A percentile compares a stretch with the other conserved stretches of the same genome.
These are phyloP conservation scores for Palythoa heliodiscus DNA, from an alignment of 92 coral and sea anemone species.

Conservation along the genomic window DNA sequence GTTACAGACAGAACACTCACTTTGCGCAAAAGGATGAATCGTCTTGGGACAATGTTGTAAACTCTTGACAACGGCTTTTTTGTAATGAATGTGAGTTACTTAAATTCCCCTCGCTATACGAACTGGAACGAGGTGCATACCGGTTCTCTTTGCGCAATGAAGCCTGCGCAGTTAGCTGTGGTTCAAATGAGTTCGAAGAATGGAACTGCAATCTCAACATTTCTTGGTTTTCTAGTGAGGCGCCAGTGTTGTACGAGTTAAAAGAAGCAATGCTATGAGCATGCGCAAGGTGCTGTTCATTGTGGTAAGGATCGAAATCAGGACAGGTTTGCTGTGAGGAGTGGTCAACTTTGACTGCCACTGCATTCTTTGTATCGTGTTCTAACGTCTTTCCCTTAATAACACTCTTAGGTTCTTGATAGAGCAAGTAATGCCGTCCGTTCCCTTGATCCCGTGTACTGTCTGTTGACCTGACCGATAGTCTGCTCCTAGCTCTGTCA, in stretches of 20 bases:
- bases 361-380: not conserved
- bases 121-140: not conserved
- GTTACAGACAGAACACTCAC: not conserved
- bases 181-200: not conserved
- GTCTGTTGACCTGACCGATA: slow-evolving; percentile 1
- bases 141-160: not conserved
- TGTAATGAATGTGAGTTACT: not conserved
- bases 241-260: not conserved
- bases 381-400: not conserved
- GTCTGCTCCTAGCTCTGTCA: slow-evolving; percentile 9
- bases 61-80: not conserved
- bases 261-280: not conserved
- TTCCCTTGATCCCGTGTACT: not conserved
- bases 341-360: not conserved
- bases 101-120: not conserved
- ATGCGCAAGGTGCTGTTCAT: not conserved
- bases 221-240: not conserved
- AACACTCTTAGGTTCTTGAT: slow-evolving; percentile 12
- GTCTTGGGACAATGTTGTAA: not conserved
- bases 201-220: not conserved
- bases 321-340: not conserved
- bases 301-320: not conserved
- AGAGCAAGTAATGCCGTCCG: not conserved
- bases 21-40: slow-evolving; percentile 15
- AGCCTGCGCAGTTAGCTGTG: not conserved